Conservation (phyloP, 2,888 invertebrate species). For the Ochropleura leucogaster region DNA sequence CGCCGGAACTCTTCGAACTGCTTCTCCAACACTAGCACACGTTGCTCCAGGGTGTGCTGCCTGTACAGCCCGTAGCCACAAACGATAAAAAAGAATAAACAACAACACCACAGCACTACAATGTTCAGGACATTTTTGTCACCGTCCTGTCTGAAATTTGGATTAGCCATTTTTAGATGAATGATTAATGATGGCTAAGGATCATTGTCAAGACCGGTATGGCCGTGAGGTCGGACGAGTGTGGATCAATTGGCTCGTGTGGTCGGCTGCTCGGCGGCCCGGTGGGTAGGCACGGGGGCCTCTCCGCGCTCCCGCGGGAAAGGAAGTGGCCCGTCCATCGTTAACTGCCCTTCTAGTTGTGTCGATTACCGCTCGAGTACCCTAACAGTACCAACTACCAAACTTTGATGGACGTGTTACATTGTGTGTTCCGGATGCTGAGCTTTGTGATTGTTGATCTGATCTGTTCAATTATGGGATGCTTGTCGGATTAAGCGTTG, state of each 20-base stretch:
- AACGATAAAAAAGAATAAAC: slow-evolving; percentile 81
- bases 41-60: slow-evolving; percentile 83
- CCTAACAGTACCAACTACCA: slow-evolving; percentile 77
- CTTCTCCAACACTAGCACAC: slow-evolving; percentile 81
- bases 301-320: slow-evolving; percentile 83
- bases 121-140: slow-evolving; percentile 79
- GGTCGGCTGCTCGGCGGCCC: slow-evolving; percentile 60
- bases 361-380: slow-evolving; percentile 85
- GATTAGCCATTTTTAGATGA: slow-evolving; percentile 76
- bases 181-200: slow-evolving; percentile 56
- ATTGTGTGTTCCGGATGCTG: slow-evolving; percentile 80
- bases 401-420: slow-evolving; percentile 88
- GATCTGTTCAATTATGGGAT: slow-evolving; percentile 42
- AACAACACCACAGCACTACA: slow-evolving; percentile 86
- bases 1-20: slow-evolving; percentile 72
- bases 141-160: slow-evolving; percentile 74
- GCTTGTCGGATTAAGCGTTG: slow-evolving; percentile 18
- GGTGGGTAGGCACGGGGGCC: slow-evolving; percentile 70
- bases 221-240: slow-evolving; percentile 65
- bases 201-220: slow-evolving; percentile 72
- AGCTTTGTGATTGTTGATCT: slow-evolving; percentile 70
- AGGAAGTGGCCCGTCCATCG: slow-evolving; percentile 86
- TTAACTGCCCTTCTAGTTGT: slow-evolving; percentile 89
- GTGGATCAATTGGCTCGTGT: slow-evolving; percentile 61
- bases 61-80: slow-evolving; percentile 84